These are phyloP conservation scores for Pantherophis alleghaniensis DNA, from an alignment of 2,797 vertebrate species.

Conservation along the genomic window DNA sequence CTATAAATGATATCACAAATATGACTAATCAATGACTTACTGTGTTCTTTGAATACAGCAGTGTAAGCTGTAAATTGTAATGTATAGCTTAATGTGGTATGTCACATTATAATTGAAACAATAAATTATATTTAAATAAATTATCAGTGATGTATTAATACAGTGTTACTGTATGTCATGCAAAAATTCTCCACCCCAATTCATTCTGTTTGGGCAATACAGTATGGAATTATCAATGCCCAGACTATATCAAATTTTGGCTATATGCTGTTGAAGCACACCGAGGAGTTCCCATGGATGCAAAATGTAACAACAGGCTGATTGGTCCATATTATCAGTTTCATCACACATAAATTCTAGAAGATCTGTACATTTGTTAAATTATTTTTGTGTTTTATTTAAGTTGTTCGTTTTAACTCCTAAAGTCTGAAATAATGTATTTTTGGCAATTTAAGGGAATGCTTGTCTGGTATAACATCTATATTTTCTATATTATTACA, in stretches of 20 bases:
- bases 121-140: background rate
- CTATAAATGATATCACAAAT: background rate
- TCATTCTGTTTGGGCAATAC: background rate
- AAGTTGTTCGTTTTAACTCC: no score
- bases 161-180: background rate
- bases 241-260: no score
- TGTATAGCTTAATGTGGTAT: background rate
- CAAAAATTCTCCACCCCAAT: background rate
- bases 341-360: background rate
- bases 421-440: no score
- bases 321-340: background rate
- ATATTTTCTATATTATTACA: no score
- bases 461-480: no score
- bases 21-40: background rate
- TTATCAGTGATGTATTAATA: background rate
- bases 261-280: background rate
- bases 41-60: background rate
- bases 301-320: background rate
- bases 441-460: no score
- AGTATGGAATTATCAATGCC: background rate
- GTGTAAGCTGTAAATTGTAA: background rate
- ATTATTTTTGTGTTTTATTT: background rate
- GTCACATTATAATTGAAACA: background rate
- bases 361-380: background rate
- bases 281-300: background rate